Evolutionary conservation across 2,888 invertebrate genomes (phyloP), one percentile per base, ranked within the genome.

Genomic region (Yponomeuta sedellus): DNA sequence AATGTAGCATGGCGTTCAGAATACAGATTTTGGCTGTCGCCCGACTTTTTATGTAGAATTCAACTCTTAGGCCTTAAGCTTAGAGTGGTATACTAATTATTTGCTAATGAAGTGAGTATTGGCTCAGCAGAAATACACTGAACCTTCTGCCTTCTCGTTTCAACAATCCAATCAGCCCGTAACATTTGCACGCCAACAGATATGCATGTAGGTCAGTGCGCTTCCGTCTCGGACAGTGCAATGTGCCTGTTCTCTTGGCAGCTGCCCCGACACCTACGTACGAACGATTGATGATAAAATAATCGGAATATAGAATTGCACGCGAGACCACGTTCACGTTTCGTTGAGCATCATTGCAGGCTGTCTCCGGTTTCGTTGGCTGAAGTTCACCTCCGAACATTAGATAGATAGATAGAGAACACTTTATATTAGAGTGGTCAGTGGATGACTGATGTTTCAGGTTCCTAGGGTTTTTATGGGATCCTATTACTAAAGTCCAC

Each of bases 221-320:
- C 77, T 88, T 87, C 87, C 88, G 84, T 74, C 70, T 77, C 70
- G 71, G 69, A 71, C 77, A 71, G 77, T 74, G 74, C 75, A 73
- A 80, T 75, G 76, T 76, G 71, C 71, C 20, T 12, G 12, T 20
- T 20, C 70, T 70, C 74, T 76, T 83, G 84, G 80, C 84, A 85
- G 81, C 77, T 75, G 74, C 72, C 70, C 71, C 44, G 44, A 52
- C 16, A 52, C 71, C 34, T 34, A 34, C 6, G 34, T 34, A 34
- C 34, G 6, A 34, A 34, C 34, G 34, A 73, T 70, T 70, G 68
- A 67, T 64, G 44, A 16, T 28, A 19, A 64, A 22, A 25, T 66
- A 67, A 67, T 69, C 69, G 71, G 68, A 61, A 34, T 34, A 65
- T 16, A 19, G 16, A 52, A 52, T 52, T 52, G 44, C 44, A 52